A percentile compares a stretch with the other conserved stretches of the same genome.
phyloP scores from a whole-genome alignment of 2,113 vertebrate species.

The Cathartes aura region DNA sequence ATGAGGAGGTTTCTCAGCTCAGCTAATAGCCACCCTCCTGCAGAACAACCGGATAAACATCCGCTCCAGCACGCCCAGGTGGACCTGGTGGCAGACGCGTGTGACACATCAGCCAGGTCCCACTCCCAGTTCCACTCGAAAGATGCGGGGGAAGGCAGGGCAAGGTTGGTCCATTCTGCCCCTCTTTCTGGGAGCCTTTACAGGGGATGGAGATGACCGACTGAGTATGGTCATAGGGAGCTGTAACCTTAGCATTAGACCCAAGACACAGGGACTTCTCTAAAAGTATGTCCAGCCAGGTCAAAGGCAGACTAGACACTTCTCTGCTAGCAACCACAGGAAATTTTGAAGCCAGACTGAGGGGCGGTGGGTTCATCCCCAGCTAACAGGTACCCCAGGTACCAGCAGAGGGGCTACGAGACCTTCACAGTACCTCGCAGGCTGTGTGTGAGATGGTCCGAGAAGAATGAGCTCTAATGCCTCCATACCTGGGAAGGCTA shows the following conservation, averaged over 20 bases:
- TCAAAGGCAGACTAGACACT: neutral
- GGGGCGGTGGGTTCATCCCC: neutral
- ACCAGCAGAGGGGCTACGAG: neutral
- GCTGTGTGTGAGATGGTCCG: neutral
- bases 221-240: rapidly evolving
- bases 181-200: neutral
- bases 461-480: neutral
- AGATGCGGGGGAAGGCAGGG: neutral
- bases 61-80: neutral
- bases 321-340: neutral
- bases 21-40: neutral
- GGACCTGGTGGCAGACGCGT: neutral
- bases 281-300: neutral
- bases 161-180: neutral
- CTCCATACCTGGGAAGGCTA: neutral
- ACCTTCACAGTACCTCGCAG: neutral
- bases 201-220: neutral
- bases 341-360: neutral
- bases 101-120: neutral
- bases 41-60: neutral
- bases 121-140: neutral
- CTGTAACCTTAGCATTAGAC: neutral
- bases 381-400: neutral
- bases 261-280: neutral
- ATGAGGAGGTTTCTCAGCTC: neutral